phyloP scores from a whole-genome alignment of 1,140 invertebrate genomes.

The Hetaerina americana region DNA sequence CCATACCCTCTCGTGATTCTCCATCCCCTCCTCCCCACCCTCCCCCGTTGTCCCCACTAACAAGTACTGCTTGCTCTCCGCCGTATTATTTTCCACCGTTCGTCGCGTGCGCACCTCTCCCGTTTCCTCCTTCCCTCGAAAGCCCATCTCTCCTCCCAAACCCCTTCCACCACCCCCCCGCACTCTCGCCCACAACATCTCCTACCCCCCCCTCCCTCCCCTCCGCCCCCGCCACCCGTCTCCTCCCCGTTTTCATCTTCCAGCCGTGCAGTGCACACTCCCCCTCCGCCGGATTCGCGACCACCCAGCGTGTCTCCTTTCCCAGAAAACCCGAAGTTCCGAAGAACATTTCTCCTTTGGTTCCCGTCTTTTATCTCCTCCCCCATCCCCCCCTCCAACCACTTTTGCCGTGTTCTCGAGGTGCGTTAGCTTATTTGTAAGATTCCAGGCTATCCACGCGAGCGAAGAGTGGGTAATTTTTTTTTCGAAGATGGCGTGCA shows the following conservation, averaged over 20 bases:
- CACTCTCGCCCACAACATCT: not conserved
- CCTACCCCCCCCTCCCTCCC: not conserved
- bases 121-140: not conserved
- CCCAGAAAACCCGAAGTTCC: not conserved
- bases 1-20: no score
- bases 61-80: no score
- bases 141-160: not conserved
- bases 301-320: not conserved
- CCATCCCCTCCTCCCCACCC: no score
- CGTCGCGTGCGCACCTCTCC: no score
- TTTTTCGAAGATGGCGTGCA: no score
- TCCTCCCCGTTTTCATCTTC: not conserved
- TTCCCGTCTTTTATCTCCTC: not conserved
- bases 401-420: no score
- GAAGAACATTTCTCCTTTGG: not conserved
- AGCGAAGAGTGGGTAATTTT: no score
- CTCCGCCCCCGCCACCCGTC: not conserved
- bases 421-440: no score
- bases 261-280: not conserved
- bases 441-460: no score
- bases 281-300: not conserved
- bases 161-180: not conserved
- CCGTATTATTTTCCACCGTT: no score
- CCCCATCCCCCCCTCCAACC: not conserved
- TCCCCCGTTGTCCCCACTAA: no score